Conservation (phyloP, 2,888 invertebrate species). For the Euzophera pinguis region DNA sequence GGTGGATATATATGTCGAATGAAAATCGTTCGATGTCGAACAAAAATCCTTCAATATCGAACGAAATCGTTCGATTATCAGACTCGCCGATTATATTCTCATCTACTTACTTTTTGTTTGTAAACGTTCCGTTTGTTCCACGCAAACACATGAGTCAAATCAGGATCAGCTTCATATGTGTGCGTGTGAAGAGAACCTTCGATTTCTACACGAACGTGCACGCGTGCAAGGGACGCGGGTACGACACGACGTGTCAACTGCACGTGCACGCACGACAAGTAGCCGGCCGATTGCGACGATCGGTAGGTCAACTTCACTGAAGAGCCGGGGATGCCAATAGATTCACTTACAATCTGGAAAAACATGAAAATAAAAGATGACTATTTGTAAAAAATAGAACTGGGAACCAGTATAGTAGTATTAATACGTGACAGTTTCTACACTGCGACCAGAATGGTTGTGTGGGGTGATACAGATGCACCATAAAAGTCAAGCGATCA, state of each 20-base stretch:
- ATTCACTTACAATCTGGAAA: constrained; percentile 95
- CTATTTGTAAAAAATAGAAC: no score
- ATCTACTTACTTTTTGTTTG: constrained; percentile 87
- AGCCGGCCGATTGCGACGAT: constrained; percentile 96
- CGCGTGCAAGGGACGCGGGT: constrained; percentile 89
- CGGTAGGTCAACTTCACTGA: constrained; percentile 96
- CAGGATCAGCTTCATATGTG: constrained; percentile 97
- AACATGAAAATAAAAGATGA: no score
- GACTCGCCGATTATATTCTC: no score
- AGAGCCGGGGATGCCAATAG: constrained; percentile 95
- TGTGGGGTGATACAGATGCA: no score
- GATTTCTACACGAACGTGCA: constrained; percentile 95
- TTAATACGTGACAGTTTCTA: no score
- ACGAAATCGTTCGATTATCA: no score
- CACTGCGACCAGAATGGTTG: no score
- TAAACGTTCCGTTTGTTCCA: constrained; percentile 99
- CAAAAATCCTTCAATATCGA: no score
- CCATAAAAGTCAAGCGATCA: no score
- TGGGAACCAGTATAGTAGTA: no score
- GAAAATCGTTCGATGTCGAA: no score
- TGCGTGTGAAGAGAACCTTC: constrained; percentile 95
- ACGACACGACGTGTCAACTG: constrained; percentile 89
- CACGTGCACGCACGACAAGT: constrained; percentile 95
- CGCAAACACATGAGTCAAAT: constrained; percentile 96
- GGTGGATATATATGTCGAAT: no score